Evolutionary conservation across 2,888 invertebrate species (phyloP).

Genomic region (Pammene fasciana): DNA sequence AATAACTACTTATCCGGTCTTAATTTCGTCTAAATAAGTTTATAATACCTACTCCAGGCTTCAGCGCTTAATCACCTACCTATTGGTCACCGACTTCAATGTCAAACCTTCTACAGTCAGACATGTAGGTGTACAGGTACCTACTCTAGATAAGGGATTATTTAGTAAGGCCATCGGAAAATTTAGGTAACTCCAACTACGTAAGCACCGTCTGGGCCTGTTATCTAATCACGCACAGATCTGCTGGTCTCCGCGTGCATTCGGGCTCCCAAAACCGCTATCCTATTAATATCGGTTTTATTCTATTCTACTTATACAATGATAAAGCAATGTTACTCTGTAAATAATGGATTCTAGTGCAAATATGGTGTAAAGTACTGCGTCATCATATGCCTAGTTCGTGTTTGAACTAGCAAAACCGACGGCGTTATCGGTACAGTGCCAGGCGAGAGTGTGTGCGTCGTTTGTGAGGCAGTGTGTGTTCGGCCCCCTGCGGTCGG

Average conservation of each 20-base stretch:
- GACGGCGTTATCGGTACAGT: constrained; percentile 65
- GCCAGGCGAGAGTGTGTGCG: not conserved
- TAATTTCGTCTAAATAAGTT: no score
- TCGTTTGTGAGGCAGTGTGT: constrained; percentile 42
- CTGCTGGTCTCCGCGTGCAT: constrained; percentile 24
- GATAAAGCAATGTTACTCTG: constrained; percentile 37
- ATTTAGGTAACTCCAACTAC: constrained; percentile 22
- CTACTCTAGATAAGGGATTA: constrained; percentile 32
- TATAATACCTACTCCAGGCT: not conserved
- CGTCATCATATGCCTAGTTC: constrained; percentile 36
- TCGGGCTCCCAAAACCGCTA: constrained; percentile 21
- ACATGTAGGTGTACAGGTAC: not conserved
- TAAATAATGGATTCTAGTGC: constrained; percentile 29
- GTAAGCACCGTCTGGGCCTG: constrained; percentile 26
- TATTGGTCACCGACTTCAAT: constrained; percentile 1
- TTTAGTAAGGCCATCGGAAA: constrained; percentile 36
- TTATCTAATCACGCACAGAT: constrained; percentile 38
- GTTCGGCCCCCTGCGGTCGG: constrained; percentile 76
- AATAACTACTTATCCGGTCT: no score
- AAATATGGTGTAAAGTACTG: constrained; percentile 41
- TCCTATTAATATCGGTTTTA: constrained; percentile 18
- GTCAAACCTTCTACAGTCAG: constrained; percentile 5
- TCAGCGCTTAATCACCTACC: not conserved
- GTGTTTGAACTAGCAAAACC: constrained; percentile 41
- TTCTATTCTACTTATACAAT: constrained; percentile 27